phyloP scores from a whole-genome alignment of 2,888 invertebrate species.

The Lithosia quadra region DNA sequence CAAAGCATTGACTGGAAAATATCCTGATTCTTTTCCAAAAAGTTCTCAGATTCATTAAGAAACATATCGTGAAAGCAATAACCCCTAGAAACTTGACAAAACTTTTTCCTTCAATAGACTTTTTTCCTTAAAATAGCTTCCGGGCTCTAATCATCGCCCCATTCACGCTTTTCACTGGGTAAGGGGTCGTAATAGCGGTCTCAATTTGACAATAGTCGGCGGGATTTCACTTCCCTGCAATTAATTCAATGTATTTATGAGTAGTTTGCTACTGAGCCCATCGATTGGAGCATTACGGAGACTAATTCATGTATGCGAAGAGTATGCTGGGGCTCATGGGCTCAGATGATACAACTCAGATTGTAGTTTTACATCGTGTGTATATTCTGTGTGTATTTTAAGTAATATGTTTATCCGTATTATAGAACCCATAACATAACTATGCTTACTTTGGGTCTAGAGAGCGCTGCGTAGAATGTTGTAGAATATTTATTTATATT shows the following conservation, averaged over 20 bases:
- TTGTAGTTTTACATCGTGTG: no score
- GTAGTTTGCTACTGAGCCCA: slow-evolving; percentile 19
- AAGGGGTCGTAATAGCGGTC: slow-evolving; percentile 34
- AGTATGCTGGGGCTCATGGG: no score
- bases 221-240: slow-evolving; percentile 45
- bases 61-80: not conserved
- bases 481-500: no score
- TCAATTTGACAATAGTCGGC: slow-evolving; percentile 44
- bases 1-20: not conserved
- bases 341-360: no score
- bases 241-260: slow-evolving; percentile 43
- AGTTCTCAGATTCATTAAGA: slow-evolving; percentile 2
- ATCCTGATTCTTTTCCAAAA: not conserved
- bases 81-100: slow-evolving; percentile 4
- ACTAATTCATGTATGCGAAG: no score
- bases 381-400: no score
- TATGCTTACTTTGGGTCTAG: no score
- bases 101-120: slow-evolving; percentile 9
- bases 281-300: no score
- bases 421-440: no score
- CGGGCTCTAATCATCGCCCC: slow-evolving; percentile 22
- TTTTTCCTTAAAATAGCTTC: slow-evolving; percentile 16
- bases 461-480: no score
- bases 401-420: no score
- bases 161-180: slow-evolving; percentile 25